phyloP scores from a whole-genome alignment of 2,888 invertebrate genomes.

The Plagodis pulveraria region DNA sequence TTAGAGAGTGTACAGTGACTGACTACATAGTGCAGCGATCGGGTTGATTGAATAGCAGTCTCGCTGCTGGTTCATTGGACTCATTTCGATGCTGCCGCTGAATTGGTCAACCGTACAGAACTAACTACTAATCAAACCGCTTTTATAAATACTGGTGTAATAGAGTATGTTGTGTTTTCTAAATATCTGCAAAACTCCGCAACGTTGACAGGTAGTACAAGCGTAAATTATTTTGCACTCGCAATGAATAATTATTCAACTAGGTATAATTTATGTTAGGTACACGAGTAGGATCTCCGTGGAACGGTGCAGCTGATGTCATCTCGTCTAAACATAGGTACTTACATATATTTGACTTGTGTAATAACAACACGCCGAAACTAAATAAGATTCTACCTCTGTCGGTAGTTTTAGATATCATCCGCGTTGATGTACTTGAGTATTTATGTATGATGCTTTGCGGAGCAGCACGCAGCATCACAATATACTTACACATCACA shows the following conservation, averaged over 20 bases:
- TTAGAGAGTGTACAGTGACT: slow-evolving; percentile 25
- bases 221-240: slow-evolving; percentile 26
- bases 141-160: background rate
- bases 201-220: slow-evolving; percentile 4
- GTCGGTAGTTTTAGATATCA: background rate
- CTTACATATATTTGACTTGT: slow-evolving; percentile 45
- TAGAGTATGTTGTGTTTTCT: slow-evolving; percentile 1
- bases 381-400: background rate
- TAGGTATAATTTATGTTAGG: slow-evolving; percentile 24
- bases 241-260: slow-evolving; percentile 25
- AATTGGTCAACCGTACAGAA: slow-evolving; percentile 29
- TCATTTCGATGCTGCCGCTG: slow-evolving; percentile 46
- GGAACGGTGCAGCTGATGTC: slow-evolving; percentile 52
- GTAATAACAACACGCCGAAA: slow-evolving; percentile 41
- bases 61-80: slow-evolving; percentile 64
- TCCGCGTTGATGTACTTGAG: too few relatives aligned
- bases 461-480: slow-evolving; percentile 23
- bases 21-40: slow-evolving; percentile 24
- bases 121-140: slow-evolving; percentile 10
- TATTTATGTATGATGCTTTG: background rate
- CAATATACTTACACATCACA: slow-evolving; percentile 22
- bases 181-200: slow-evolving; percentile 1
- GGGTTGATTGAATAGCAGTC: slow-evolving; percentile 53
- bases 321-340: slow-evolving; percentile 35
- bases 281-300: slow-evolving; percentile 29